Base-by-base conservation (phyloP, 2,888 invertebrate genomes). In the Apocheima hispidaria region DNA sequence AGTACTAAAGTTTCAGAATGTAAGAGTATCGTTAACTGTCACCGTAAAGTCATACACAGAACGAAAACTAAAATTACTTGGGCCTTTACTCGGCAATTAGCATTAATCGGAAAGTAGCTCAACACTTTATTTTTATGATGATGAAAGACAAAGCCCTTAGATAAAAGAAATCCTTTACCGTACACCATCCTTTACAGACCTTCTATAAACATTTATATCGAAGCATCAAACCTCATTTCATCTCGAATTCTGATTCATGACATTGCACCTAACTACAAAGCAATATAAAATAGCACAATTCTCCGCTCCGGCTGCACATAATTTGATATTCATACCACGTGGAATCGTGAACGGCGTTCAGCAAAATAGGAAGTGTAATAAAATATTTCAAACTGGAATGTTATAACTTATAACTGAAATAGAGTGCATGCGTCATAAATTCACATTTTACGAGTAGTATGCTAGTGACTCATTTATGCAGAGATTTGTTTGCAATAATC, bases 281-380 rank as follows among this genome's bases (percentile, higher is more conserved):
- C 74, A 73, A 80, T 75, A 74, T 75, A 77, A 78, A 80, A 80
- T 81, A 79, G 71, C 73, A 72, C 75, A 75, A 73, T 76, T 73
- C 77, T 74, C 74, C 67, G 58, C 43, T 28, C 46, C 41, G 44
- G 71, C 69, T 73, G 76, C 68, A 76, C 55, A 50, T 83, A 82
- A 83, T 84, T 88, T 85, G 77, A 82, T 85, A 88, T 88, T 87
- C 88, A 82, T 81, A 82, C 79, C 87, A 84, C 88, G 88, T 81
- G 78, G 84, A 80, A 81, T 81, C 77, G 83, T 81, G 83, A 86
- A 79, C 84, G 81, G 70, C 83, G 83, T 84, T 84, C 86, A 81
- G 82, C 84, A 82, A 87, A 84, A 85, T 83, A 84, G 81, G 84
- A 84, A 82, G 80, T 81, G 78, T 82, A 84, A 86, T 87, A 86